Conservation (phyloP, 2,888 invertebrate species). For the Aelia acuminata region DNA sequence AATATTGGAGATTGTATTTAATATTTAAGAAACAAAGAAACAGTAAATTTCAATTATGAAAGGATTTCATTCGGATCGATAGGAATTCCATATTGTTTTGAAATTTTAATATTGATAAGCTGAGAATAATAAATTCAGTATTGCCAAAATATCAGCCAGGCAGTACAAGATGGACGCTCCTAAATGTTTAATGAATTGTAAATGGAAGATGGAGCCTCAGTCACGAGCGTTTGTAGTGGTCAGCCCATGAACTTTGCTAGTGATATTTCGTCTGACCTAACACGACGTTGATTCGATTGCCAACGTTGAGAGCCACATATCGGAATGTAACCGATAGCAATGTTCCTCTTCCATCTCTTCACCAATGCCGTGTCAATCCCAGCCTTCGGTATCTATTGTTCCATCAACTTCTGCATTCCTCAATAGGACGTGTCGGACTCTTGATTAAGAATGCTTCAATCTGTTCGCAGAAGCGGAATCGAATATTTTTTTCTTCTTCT, state of each 20-base stretch:
- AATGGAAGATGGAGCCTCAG: not conserved
- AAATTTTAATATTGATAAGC: not conserved
- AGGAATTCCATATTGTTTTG: too few species aligned
- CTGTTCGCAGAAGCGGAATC: too few species aligned
- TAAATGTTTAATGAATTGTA: conserved; percentile 41
- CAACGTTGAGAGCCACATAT: not conserved
- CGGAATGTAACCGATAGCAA: not conserved
- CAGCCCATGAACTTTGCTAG: conserved; percentile 48
- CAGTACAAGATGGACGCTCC: not conserved
- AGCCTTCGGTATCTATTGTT: not conserved
- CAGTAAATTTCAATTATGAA: too few species aligned
- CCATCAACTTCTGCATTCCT: not conserved
- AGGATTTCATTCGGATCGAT: too few species aligned
- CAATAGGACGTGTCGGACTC: not conserved
- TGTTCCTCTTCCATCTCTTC: not conserved
- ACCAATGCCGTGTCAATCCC: conserved; percentile 11
- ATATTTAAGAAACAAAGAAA: too few species aligned
- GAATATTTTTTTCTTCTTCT: too few species aligned
- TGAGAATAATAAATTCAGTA: not conserved
- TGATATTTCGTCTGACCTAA: conserved; percentile 34
- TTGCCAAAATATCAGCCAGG: not conserved
- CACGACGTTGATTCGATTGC: conserved; percentile 18
- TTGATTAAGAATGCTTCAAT: not conserved
- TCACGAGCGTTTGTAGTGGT: conserved; percentile 1
- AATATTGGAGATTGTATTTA: too few species aligned